These are phyloP conservation scores for Zaprionus obscuricornis DNA, from an alignment of 2,888 invertebrate genomes.

Conservation along the genomic window DNA sequence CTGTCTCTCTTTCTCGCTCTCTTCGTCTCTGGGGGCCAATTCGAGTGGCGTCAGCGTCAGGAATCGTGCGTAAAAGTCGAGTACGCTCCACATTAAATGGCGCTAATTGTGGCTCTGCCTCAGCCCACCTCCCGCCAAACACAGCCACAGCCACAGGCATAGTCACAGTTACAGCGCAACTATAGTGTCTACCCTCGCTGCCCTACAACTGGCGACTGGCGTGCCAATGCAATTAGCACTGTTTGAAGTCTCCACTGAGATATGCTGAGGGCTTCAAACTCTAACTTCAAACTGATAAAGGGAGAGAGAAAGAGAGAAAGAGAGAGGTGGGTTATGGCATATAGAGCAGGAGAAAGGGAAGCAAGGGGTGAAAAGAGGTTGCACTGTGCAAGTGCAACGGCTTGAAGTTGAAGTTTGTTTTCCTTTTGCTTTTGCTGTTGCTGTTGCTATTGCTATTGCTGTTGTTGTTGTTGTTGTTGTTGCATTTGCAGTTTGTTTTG, in stretches of 20 bases:
- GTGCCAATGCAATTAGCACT: slow-evolving; percentile 75
- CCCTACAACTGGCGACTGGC: slow-evolving; percentile 18
- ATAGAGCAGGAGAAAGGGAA: slow-evolving; percentile 6
- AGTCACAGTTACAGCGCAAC: too few relatives aligned
- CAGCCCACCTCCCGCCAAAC: neutral
- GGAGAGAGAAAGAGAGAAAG: neutral
- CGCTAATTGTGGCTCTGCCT: slow-evolving; percentile 67
- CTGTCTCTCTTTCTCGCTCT: neutral
- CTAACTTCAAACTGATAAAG: slow-evolving; percentile 23
- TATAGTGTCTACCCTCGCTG: too few relatives aligned
- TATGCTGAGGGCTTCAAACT: slow-evolving; percentile 31
- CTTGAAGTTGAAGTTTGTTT: slow-evolving; percentile 71
- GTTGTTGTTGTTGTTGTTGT: slow-evolving; percentile 24
- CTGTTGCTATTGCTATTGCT: neutral
- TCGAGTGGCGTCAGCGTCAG: slow-evolving; percentile 69
- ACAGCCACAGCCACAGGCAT: too few relatives aligned
- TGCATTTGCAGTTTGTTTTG: slow-evolving; percentile 51
- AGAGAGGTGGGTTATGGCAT: slow-evolving; percentile 4
- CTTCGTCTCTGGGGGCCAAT: too few relatives aligned
- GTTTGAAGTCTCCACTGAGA: slow-evolving; percentile 27
- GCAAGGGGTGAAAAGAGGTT: slow-evolving; percentile 1
- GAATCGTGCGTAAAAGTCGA: slow-evolving; percentile 76
- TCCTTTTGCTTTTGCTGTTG: slow-evolving; percentile 37
- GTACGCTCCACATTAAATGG: slow-evolving; percentile 78
- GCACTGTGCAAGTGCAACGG: slow-evolving; percentile 52